These are phyloP conservation scores for Ochotona princeps DNA, from an alignment of 2,113 vertebrate genomes.

Conservation along the genomic window DNA sequence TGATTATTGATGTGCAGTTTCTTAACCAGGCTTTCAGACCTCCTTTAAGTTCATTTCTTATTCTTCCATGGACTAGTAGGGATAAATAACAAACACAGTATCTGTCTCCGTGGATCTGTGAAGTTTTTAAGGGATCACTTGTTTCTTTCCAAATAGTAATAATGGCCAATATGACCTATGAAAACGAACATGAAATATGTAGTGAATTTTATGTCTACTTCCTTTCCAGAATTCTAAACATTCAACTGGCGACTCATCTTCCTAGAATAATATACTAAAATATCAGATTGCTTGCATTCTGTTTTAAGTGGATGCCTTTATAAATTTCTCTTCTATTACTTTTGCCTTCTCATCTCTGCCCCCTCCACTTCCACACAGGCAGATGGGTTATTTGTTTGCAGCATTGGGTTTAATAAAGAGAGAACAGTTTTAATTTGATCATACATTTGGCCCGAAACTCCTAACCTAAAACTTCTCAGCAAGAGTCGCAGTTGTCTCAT, in stretches of 20 bases:
- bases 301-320: neutral
- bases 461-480: neutral
- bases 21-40: neutral
- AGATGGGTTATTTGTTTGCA: neutral
- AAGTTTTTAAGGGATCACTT: neutral
- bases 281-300: neutral
- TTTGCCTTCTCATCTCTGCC: neutral
- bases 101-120: neutral
- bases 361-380: neutral
- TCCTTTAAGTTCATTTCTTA: neutral
- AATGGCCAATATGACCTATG: neutral
- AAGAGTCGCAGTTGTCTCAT: neutral
- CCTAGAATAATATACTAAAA: neutral
- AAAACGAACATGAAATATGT: neutral
- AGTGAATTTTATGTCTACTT: neutral
- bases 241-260: constrained; percentile 14
- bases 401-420: constrained; percentile 27
- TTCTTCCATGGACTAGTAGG: constrained; percentile 2
- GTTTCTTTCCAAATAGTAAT: neutral
- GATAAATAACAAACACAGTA: neutral
- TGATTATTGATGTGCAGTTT: neutral
- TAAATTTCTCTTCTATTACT: neutral
- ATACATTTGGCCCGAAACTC: constrained; percentile 30
- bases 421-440: neutral
- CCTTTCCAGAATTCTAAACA: neutral